A percentile compares a stretch with the other conserved stretches of the same genome.
Evolutionary conservation across 1,140 invertebrate species (phyloP).

Genomic region (Panulirus ornatus): DNA sequence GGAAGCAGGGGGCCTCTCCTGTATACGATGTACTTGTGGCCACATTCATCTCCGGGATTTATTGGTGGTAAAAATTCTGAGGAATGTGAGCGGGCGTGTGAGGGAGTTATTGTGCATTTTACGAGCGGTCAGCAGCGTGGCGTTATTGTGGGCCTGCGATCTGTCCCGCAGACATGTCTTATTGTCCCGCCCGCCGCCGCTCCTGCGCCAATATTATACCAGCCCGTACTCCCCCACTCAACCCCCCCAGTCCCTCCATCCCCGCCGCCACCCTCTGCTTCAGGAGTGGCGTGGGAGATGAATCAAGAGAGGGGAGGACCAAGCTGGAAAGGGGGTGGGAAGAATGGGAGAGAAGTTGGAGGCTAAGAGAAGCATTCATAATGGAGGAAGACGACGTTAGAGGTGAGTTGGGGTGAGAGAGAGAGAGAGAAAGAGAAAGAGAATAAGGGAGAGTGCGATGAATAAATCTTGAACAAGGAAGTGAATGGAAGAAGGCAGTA

Average conservation of each 20-base stretch:
- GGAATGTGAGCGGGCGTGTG: slow-evolving; percentile 30
- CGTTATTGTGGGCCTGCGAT: background rate
- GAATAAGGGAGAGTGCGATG: slow-evolving; percentile 9
- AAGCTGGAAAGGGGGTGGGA: background rate
- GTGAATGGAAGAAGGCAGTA: background rate
- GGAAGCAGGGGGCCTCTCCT: no score
- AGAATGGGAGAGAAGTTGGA: background rate
- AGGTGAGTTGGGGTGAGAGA: background rate
- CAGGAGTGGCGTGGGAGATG: background rate
- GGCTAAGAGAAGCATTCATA: background rate
- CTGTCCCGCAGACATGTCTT: slow-evolving; percentile 31
- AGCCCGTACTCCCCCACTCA: background rate
- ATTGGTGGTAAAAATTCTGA: slow-evolving; percentile 52
- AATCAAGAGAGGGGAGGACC: background rate
- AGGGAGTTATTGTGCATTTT: slow-evolving; percentile 41
- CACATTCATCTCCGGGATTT: slow-evolving; percentile 47
- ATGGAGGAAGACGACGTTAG: background rate
- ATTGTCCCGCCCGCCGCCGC: slow-evolving; percentile 8
- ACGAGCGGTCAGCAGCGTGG: slow-evolving; percentile 31
- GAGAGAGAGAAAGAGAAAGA: background rate
- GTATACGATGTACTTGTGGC: background rate
- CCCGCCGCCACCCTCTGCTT: background rate
- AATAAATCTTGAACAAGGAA: background rate
- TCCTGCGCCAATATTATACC: background rate
- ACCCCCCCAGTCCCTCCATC: background rate